Evolutionary conservation across 2,888 invertebrate genomes (phyloP), one percentile per base, ranked within the genome.

Genomic region (Spisula subtruncata): DNA sequence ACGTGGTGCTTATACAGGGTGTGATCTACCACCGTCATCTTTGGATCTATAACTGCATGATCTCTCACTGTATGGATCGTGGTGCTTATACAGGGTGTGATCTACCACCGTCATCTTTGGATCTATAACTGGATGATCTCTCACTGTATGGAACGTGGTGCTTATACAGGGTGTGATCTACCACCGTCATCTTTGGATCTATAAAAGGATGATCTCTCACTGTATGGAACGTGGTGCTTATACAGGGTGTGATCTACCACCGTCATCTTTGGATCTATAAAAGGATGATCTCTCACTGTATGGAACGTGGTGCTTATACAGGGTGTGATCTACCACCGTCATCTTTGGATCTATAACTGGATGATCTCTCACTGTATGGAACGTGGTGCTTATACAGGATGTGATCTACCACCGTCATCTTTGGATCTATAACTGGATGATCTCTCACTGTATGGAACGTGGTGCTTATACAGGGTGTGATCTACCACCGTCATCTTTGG

Each of bases 381-480:
- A n/a, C 93, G 95, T 83, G 93, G 95, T 20, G 95, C 94, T 8
- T 96, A 96, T 88, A 93, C 93, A 18, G 97, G 97, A 6, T 96
- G 96, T 94, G 95, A 96, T 85, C 92, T 96, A 25, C 96, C 96
- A 35, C 87, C 91, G 35, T 80, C 88, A 29, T 85, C 85, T 25
- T 41, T 54, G 10, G 85, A 85, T 46, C 80, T 85, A 8, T 85
- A 35, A 85, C 29, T 8, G 66, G 18, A 35, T 32, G 60, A 93
- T 97, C 10, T 90, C 94, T 56, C 95, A 95, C 89, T 95, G 96
- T 91, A 91, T 95, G 12, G 92, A 95, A 2, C 93, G 95, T 83
- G 93, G 95, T 20, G 95, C 94, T 10, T 96, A 96, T 88, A 93
- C 93, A 18, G 97, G 97, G 4, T 96, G 96, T 94, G 95, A 96